Conservation (phyloP, 2,113 vertebrate species). For the Polypterus senegalus region DNA sequence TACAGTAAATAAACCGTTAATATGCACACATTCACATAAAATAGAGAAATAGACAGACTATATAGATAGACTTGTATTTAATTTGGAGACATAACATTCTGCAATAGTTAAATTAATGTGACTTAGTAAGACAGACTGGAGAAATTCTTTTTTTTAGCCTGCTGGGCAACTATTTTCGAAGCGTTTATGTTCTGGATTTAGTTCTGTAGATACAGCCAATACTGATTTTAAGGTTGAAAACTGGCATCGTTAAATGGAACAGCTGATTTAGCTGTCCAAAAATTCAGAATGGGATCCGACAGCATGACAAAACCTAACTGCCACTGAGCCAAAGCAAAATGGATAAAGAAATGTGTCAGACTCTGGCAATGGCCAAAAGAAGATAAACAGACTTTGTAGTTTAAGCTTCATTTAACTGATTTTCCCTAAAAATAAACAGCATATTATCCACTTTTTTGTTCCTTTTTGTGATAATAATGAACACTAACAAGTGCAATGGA, state of each 20-base stretch:
- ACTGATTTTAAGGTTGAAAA: neutral
- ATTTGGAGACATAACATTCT: too few relatives aligned
- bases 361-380: too few relatives aligned
- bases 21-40: too few relatives aligned
- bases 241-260: neutral
- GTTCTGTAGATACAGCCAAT: neutral
- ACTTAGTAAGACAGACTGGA: neutral
- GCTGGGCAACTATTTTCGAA: neutral
- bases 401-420: too few relatives aligned
- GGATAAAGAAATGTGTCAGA: neutral
- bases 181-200: neutral
- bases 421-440: too few relatives aligned
- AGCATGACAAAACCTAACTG: neutral
- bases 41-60: too few relatives aligned
- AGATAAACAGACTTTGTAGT: too few relatives aligned
- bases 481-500: too few relatives aligned
- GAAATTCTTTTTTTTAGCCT: neutral
- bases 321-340: neutral
- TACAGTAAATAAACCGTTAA: too few relatives aligned
- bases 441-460: too few relatives aligned
- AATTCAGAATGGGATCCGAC: neutral
- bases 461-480: too few relatives aligned
- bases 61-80: too few relatives aligned
- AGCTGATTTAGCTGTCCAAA: neutral
- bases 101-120: neutral